Conservation (phyloP, 2,113 vertebrate species). For the Chaetodon trifascialis region DNA sequence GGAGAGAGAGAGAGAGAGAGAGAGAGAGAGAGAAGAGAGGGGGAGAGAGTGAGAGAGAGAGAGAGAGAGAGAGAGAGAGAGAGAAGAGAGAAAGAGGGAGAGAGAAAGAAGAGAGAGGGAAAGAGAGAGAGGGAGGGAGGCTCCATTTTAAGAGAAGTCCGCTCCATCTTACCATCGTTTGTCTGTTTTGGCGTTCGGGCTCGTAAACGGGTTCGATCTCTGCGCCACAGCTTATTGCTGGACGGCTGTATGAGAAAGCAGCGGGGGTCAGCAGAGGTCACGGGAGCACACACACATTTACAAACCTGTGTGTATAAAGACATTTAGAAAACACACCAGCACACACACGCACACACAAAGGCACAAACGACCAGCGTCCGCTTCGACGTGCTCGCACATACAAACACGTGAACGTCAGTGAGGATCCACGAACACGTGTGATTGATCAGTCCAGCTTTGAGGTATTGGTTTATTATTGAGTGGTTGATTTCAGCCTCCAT, state of each 20-base stretch:
- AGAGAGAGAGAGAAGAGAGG: conserved; percentile 21
- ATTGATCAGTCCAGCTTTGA: no score
- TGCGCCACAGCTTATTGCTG: conserved; percentile 71
- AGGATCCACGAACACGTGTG: no score
- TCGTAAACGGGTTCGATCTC: conserved; percentile 74
- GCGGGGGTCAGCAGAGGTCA: conserved; percentile 47
- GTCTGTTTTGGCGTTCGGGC: conserved; percentile 71
- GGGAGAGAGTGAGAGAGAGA: conserved; percentile 48
- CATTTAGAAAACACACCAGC: not conserved
- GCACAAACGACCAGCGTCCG: not conserved
- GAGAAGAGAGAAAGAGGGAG: conserved; percentile 23
- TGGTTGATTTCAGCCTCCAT: no score
- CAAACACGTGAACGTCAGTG: no score
- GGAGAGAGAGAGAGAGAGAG: conserved; percentile 49
- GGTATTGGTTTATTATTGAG: no score
- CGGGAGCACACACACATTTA: conserved; percentile 1
- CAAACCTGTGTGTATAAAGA: not conserved
- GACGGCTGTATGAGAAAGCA: conserved; percentile 64
- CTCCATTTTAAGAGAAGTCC: conserved; percentile 55
- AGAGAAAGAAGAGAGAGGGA: no score
- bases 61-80: conserved; percentile 33
- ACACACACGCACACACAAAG: not conserved
- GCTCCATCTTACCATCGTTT: conserved; percentile 71
- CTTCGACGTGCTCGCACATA: no score
- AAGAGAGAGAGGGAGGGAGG: conserved; percentile 2